Evolutionary conservation across 2,888 invertebrate genomes (phyloP), one percentile per base, ranked within the genome.

Genomic region (Melanostoma scalare): DNA sequence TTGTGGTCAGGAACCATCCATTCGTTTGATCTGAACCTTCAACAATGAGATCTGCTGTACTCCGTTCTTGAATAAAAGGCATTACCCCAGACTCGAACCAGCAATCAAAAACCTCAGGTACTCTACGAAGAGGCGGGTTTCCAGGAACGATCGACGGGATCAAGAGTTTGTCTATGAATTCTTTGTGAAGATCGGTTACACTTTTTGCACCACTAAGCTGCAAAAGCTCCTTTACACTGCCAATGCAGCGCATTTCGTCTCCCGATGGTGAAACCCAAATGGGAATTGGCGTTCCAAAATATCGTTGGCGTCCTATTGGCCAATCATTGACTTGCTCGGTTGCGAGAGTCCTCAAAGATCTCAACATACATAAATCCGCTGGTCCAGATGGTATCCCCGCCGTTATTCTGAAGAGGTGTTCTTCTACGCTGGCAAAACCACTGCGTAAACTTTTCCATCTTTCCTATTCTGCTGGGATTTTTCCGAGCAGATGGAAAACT

Each of bases 41-140:
- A 33, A 97, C 97, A 88, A 99, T 97, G 89, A 99, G 98, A 92
- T 99, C 97, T 0, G 98, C 99, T 2, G 98, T 98, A 91, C 96
- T 98, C 91, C 97, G 97, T 86, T 94, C 93, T 90, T 97, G 97
- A 1, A 97, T 98, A 89, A 97, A 98, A 0, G 98, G 98, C 98
- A 99, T 98, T 46, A 97, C 96, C 6, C 98, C 98, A 2, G 98
- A 97, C 91, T 99, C 99, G 92, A 99, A 99, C 99, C 99, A 99
- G 90, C 99, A 99, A 91, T 99, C 99, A 91, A 99, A 99, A 0
- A 99, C 98, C 92, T 99, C 98, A 0, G 95, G 89, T 1, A 98
- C 94, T 80, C 99, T 93, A 86, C 93, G 94, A 40, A 99, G 91
- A 3, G 96, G 95, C 8, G 98, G 97, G 87, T 98, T 98, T 87